Evolutionary conservation across 2,113 vertebrate species (phyloP).

Genomic region (Odontesthes bonariensis): DNA sequence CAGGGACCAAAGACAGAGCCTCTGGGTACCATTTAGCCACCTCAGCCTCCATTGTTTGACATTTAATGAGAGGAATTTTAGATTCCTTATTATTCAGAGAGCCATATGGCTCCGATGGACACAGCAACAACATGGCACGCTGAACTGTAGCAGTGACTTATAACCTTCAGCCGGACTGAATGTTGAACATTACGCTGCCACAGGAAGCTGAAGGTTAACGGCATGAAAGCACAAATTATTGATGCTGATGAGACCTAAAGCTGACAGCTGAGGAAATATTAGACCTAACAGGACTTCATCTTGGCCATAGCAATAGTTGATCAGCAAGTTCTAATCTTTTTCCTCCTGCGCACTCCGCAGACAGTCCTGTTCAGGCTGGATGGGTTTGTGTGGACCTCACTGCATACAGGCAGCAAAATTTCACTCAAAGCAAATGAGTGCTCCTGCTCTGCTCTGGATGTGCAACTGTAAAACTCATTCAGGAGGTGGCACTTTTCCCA

Average conservation of each 20-base stretch:
- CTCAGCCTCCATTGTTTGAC: not conserved
- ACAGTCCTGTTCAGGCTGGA: not conserved
- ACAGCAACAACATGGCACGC: not conserved
- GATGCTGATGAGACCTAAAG: conserved; percentile 14
- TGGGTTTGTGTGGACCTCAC: not conserved
- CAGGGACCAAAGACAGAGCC: not conserved
- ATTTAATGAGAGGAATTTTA: not conserved
- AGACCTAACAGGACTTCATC: not conserved
- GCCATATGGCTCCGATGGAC: conserved; percentile 3
- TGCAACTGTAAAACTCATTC: conserved; percentile 1
- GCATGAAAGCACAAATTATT: not conserved
- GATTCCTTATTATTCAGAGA: not conserved
- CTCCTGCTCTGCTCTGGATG: conserved; percentile 12
- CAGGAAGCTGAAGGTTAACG: not conserved
- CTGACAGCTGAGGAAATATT: not conserved
- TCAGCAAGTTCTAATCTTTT: not conserved
- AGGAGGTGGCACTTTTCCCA: conserved; percentile 12
- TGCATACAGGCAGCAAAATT: not conserved
- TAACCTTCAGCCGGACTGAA: conserved; percentile 11
- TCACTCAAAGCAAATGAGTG: conserved; percentile 32
- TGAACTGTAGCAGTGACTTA: conserved; percentile 3
- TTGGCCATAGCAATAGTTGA: not conserved
- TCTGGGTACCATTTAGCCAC: not conserved
- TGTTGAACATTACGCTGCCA: conserved; percentile 1
- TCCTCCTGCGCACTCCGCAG: no score